Base-by-base conservation (phyloP, 2,888 invertebrate species). In the Ophion costatus region DNA sequence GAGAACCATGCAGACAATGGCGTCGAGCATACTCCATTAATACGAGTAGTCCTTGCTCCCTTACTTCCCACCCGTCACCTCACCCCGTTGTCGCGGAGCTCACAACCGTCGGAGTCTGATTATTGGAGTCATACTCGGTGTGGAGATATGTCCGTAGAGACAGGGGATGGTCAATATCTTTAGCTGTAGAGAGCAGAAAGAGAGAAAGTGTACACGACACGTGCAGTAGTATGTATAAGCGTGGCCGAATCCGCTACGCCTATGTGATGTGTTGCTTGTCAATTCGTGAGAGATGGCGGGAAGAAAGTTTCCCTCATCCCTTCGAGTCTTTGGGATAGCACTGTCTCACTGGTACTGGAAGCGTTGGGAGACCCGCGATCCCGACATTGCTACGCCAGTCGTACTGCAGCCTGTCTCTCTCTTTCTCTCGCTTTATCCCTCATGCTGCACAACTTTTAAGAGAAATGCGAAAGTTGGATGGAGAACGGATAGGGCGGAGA, bases 401-500 rank as follows among this genome's bases (percentile, higher is more conserved):
- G 56, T 73, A 77, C 76, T 78, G 24, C 70, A 69, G 80, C 78
- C 79, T 66, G 84, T 76, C 86, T 81, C 85, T 80, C 81, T 5
- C 38, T 38, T 1, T 38, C 38, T 38, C 38, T 38, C 38, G 81
- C 85, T 82, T 81, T 51, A 51, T 51, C 51, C 51, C 51, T 75
- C 82, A 80, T 86, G 87, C 86, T 88, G 89, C 88, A 87, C 88
- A 92, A 92, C 90, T 92, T 92, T 92, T 91, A 90, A 92, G 91
- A 92, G 92, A 92, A 92, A 92, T 92, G 91, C 91, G 91, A 92
- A 92, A 92, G 92, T 92, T 92, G 89, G 92, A 91, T 92, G 91
- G 91, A 92, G 92, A 92, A 92, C 92, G 92, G 92, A 92, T 92
- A 92, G 91, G 92, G 89, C 87, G 89, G 89, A 92, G 92, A 91